Base-by-base conservation (phyloP, 2,888 invertebrate genomes). In the Prosopocoilus inquinatus region DNA sequence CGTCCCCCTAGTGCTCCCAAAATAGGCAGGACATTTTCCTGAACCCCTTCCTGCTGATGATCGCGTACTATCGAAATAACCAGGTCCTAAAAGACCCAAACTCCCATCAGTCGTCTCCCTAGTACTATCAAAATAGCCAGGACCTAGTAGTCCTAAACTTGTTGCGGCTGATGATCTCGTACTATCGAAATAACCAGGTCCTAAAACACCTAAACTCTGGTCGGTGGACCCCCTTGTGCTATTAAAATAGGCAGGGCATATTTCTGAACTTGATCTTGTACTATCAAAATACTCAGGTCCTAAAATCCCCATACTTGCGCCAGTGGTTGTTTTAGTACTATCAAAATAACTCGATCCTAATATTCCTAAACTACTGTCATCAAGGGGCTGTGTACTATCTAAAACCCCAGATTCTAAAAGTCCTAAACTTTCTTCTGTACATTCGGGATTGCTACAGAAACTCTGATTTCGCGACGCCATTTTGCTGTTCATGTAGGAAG, bases 201-300 rank as follows among this genome's bases (percentile, higher is more conserved):
- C 39, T 11, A 39, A 49, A n/a, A 12, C 28, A 2, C 48, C 34
- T 33, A 43, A 9, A 34, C 7, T 35, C 15, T 16, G 2, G 15
- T 35, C 9, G 2, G 15, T 12, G 8, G 44, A 39, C 5, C 4
- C n/a, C 28, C n/a, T 11, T 2, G 52, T 36, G n/a, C 7, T n/a
- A 16, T 53, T 36, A 44, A 47, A 45, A n/a, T 53, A 45, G n/a
- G 38, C 12, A 8, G 48, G 38, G n/a, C 16, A 38, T 9, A 33
- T 20, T 15, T 15, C 15, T 11, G 33, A 5, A 44, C 7, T 13
- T n/a, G 15, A 5, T n/a, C 39, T 3, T 12, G 3, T 41, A 41
- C 41, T 41, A 16, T 41, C 41, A 9, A 41, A 13, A 41, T 41
- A 41, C 1, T 15, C 12, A 16, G 41, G 16, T 15, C 41, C 41